phyloP scores from a whole-genome alignment of 2,797 vertebrate genomes.

The Iguana delicatissima region DNA sequence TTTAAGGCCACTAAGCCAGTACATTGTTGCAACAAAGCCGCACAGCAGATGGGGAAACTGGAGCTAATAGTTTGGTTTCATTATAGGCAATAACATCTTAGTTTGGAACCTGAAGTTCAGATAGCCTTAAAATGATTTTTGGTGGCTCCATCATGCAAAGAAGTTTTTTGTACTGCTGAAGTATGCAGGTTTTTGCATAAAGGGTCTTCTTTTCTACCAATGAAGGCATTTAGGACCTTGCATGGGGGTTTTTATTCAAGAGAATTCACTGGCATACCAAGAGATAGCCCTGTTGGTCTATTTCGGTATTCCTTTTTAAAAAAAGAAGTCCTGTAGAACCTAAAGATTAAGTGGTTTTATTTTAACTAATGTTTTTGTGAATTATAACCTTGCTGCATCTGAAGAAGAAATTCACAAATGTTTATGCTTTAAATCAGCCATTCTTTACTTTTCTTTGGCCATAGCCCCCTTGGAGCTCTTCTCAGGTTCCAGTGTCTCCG shows the following conservation, averaged over 20 bases:
- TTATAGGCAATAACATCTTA: not conserved
- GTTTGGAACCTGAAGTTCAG: not conserved
- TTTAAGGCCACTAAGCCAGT: not conserved
- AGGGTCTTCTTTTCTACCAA: not conserved
- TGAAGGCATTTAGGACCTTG: not conserved
- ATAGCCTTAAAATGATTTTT: not conserved
- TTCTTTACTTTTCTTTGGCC: no score
- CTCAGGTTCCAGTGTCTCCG: no score
- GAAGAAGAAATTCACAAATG: no score
- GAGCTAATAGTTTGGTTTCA: not conserved
- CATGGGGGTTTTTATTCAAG: not conserved
- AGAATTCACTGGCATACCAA: not conserved
- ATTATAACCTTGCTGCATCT: no score
- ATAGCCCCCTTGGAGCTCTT: no score
- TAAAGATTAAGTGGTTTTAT: no score
- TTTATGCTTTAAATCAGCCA: no score
- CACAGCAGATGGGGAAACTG: not conserved
- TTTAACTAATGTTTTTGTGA: no score
- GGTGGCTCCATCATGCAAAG: not conserved
- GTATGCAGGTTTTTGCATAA: not conserved
- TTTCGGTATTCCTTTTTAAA: no score
- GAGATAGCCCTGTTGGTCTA: no score
- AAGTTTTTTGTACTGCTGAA: not conserved
- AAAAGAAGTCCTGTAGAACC: no score
- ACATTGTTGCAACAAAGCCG: not conserved